A percentile compares a stretch with the other conserved stretches of the same genome.
Evolutionary conservation across 1,140 invertebrate genomes (phyloP).

Genomic region (Zaprionus ghesquierei): DNA sequence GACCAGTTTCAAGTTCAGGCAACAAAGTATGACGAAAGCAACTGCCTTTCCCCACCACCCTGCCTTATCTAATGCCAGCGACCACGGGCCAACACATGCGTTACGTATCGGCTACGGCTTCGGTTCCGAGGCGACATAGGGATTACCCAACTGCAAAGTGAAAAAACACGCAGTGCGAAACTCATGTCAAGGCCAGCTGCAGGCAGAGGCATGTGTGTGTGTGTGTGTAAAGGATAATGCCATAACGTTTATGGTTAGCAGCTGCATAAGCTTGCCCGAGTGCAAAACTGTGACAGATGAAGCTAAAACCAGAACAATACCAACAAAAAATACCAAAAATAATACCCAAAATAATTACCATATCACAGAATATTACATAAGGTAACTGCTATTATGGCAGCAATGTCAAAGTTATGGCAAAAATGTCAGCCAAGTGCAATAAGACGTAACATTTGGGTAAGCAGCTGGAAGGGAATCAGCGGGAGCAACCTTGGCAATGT

Average conservation of each 20-base stretch:
- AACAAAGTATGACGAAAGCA: constrained; percentile 17
- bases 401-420: not conserved
- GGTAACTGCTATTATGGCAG: not conserved
- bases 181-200: constrained; percentile 32
- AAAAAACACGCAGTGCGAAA: constrained; percentile 15
- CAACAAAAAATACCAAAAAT: too few species aligned
- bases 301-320: not conserved
- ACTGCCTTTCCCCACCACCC: not conserved
- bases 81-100: not conserved
- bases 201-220: not conserved
- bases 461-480: not conserved
- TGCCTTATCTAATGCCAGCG: constrained; percentile 26
- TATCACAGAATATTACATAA: not conserved
- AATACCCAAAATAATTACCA: not conserved
- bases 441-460: too few species aligned
- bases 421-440: too few species aligned
- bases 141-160: constrained; percentile 26
- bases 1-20: constrained; percentile 69
- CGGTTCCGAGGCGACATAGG: constrained; percentile 11
- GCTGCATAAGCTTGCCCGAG: not conserved
- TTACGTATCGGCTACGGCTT: constrained; percentile 17
- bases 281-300: not conserved
- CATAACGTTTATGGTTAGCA: not conserved
- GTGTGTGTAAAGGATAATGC: not conserved
- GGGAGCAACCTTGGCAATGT: not conserved